Evolutionary conservation across 2,888 invertebrate species (phyloP), one percentile per base, ranked within the genome.

Genomic region (Disparrhopalites patrizii): DNA sequence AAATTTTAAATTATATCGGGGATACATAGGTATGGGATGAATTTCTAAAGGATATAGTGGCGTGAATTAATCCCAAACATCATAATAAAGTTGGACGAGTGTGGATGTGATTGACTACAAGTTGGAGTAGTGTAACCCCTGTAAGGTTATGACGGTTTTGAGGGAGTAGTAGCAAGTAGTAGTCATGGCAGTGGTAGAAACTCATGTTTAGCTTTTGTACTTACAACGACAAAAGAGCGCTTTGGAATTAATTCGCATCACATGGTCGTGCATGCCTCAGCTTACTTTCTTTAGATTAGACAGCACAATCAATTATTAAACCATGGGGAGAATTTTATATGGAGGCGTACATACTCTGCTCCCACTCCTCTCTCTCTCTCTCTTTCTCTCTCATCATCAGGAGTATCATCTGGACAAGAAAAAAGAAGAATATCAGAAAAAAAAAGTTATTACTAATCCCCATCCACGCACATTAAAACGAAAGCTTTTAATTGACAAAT

Each of bases 61-160:
- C n/a, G n/a, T 3, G 47, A 47, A 54, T 50, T 50, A 47, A 60
- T 18, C 60, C 43, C 47, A 33, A 50, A 61, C 51, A 61, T 51
- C 50, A 36, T 51, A 61, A 61, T 50, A 50, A 51, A 50, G 51
- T 51, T 52, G 8, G 7, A 23, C 20, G 50, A 61, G 61, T 61
- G 40, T 43, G 28, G 40, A 60, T 38, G 43, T 60, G 40, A 43
- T 60, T 61, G 51, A 51, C 51, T 61, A 61, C 61, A 28, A 61
- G 60, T 61, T 47, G 47, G 47, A 23, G 47, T 47, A 47, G n/a
- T 47, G 8, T 23, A 47, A 47, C 47, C 47, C 47, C 47, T 47
- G 20, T 47, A 47, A 25, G 23, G 20, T 23, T 25, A 47, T 47
- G 23, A 47, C n/a, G n/a, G n/a, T n/a, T n/a, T n/a, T n/a, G n/a